Conservation (phyloP, 2,113 vertebrate genomes). For the Lepisosteus oculatus region DNA sequence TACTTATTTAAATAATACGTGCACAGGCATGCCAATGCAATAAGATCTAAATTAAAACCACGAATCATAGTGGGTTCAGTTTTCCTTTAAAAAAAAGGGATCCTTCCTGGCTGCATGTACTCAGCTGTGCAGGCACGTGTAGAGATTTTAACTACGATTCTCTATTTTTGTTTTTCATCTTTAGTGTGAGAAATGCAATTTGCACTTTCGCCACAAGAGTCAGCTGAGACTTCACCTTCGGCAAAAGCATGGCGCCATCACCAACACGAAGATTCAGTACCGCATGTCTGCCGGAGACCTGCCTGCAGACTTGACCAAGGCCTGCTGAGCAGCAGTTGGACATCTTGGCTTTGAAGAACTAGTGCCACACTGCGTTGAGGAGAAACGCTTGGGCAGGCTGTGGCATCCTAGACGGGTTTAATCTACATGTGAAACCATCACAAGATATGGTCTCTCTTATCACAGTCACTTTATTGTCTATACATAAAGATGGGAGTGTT, state of each 20-base stretch:
- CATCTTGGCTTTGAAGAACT: conserved; percentile 59
- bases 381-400: conserved; percentile 47
- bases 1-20: too few relatives aligned
- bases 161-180: conserved; percentile 1
- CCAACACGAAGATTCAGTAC: conserved; percentile 98
- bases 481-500: conserved; percentile 56
- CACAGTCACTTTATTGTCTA: conserved; percentile 71
- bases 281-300: conserved; percentile 77
- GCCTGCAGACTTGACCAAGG: conserved; percentile 81
- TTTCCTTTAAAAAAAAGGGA: too few relatives aligned
- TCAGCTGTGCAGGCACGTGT: too few relatives aligned
- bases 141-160: too few relatives aligned
- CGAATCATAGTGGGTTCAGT: too few relatives aligned
- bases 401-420: conserved; percentile 71
- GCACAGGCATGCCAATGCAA: too few relatives aligned
- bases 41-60: too few relatives aligned
- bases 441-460: conserved; percentile 55
- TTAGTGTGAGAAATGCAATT: conserved; percentile 98
- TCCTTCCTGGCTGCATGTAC: too few relatives aligned
- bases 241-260: conserved; percentile 98
- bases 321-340: conserved; percentile 66
- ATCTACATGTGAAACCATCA: conserved; percentile 71
- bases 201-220: conserved; percentile 99
- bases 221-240: conserved; percentile 92
- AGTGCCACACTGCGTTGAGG: conserved; percentile 71